A percentile compares a stretch with the other conserved stretches of the same genome.
Evolutionary conservation across 2,888 invertebrate genomes (phyloP).

Genomic region (Drosophila fulvimacula): DNA sequence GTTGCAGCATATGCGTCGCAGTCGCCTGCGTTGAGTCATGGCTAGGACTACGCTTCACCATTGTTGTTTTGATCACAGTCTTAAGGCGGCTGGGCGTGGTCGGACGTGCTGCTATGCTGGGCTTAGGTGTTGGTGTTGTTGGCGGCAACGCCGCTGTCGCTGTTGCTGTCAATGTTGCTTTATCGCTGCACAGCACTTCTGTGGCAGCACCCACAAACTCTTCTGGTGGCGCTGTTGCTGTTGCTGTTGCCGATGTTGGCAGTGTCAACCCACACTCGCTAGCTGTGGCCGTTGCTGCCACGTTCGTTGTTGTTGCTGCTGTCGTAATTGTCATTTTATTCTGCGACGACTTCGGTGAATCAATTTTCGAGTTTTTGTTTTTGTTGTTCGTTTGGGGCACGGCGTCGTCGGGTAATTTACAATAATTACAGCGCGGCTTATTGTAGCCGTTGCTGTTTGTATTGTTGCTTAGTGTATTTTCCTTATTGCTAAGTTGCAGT

Average conservation of each 20-base stretch:
- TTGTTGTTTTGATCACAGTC: slow-evolving; percentile 84
- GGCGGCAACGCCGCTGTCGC: slow-evolving; percentile 39
- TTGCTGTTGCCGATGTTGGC: slow-evolving; percentile 42
- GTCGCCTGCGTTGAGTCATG: slow-evolving; percentile 77
- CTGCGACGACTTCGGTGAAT: slow-evolving; percentile 74
- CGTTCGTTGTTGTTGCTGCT: slow-evolving; percentile 63
- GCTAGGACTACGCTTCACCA: slow-evolving; percentile 83
- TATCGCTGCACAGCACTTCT: slow-evolving; percentile 75
- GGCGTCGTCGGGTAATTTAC: slow-evolving; percentile 78
- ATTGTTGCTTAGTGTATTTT: slow-evolving; percentile 72
- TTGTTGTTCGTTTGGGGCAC: slow-evolving; percentile 75
- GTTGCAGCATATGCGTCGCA: slow-evolving; percentile 64
- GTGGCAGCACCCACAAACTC: slow-evolving; percentile 73
- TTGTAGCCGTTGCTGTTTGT: slow-evolving; percentile 57
- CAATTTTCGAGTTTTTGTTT: slow-evolving; percentile 69
- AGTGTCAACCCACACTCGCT: slow-evolving; percentile 79
- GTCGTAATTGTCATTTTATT: slow-evolving; percentile 79
- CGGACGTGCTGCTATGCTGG: slow-evolving; percentile 75
- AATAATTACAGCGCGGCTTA: slow-evolving; percentile 79
- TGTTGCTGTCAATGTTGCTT: slow-evolving; percentile 72
- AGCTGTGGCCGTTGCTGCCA: slow-evolving; percentile 61
- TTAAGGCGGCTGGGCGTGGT: slow-evolving; percentile 82
- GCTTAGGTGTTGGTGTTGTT: slow-evolving; percentile 70
- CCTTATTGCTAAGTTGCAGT: slow-evolving; percentile 76
- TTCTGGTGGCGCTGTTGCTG: slow-evolving; percentile 40